Evolutionary conservation across 2,888 invertebrate genomes (phyloP).

Genomic region (Elegia similella): DNA sequence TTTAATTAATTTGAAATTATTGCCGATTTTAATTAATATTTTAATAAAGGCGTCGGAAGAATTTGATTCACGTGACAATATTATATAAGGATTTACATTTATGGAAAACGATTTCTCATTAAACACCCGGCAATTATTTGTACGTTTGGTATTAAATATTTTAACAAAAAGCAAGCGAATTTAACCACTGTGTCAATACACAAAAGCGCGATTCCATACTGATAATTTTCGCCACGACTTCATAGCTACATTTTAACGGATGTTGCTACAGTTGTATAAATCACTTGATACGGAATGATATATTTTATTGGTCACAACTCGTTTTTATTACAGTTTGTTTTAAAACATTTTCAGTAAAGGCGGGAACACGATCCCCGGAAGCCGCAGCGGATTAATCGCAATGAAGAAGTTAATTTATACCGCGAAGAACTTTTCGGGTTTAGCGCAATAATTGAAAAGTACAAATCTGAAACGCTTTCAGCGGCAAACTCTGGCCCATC

Average conservation of each 20-base stretch:
- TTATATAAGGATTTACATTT: not conserved
- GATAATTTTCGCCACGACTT: conserved; percentile 46
- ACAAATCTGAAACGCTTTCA: conserved; percentile 50
- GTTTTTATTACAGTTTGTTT: conserved; percentile 39
- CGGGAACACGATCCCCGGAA: conserved; percentile 44
- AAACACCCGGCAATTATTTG: not conserved
- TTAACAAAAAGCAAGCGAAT: not conserved
- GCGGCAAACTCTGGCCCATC: conserved; percentile 37
- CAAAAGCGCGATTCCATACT: conserved; percentile 41
- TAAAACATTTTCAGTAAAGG: conserved; percentile 35
- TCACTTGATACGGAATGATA: conserved; percentile 52
- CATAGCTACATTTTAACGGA: conserved; percentile 46
- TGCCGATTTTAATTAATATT: no score
- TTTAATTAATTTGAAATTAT: no score
- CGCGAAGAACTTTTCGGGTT: conserved; percentile 46
- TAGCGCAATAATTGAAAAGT: conserved; percentile 60
- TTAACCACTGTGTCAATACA: conserved; percentile 14
- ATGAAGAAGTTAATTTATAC: conserved; percentile 57
- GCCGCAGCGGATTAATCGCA: conserved; percentile 48
- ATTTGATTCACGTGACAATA: no score
- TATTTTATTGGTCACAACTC: conserved; percentile 35
- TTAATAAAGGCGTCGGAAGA: no score
- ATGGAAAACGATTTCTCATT: not conserved
- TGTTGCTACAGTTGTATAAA: conserved; percentile 40
- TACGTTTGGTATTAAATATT: not conserved